Percentiles rank a stretch among this genome's conserved stretches.
Conservation (phyloP, 2,113 vertebrate genomes). For the Myrmecobius fasciatus region DNA sequence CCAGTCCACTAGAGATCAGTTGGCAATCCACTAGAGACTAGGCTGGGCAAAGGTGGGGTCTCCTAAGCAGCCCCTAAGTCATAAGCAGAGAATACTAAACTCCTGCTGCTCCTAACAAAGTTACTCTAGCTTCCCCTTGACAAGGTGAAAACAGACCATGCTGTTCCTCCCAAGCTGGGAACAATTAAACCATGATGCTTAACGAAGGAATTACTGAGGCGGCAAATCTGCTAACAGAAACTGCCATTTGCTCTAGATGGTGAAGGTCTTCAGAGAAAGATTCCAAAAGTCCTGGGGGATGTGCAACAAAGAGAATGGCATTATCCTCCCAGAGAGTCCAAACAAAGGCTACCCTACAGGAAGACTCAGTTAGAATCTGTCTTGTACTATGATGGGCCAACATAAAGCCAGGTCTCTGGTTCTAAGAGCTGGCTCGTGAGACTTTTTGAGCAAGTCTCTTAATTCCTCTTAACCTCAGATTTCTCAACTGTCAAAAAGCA, state of each 20-base stretch:
- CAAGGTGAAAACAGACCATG: slow-evolving; percentile 16
- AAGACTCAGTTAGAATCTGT: background rate
- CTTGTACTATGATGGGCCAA: background rate
- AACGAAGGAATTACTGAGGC: slow-evolving; percentile 22
- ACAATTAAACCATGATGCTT: slow-evolving; percentile 25
- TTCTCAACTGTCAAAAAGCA: background rate
- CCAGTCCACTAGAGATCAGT: background rate
- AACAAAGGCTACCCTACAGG: background rate
- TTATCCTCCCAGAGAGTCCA: background rate
- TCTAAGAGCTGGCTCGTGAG: background rate
- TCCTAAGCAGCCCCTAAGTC: background rate
- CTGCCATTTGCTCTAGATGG: background rate
- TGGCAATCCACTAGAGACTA: background rate
- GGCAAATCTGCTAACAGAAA: slow-evolving; percentile 36
- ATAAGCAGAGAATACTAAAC: background rate
- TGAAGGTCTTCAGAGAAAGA: slow-evolving; percentile 23
- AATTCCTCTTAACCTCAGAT: background rate
- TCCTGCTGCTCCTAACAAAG: background rate
- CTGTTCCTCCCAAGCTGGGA: background rate
- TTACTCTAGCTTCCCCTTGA: background rate
- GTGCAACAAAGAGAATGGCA: background rate
- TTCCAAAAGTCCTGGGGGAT: background rate
- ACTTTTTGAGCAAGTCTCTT: background rate
- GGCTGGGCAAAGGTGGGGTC: background rate
- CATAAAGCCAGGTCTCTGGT: background rate